Conservation (phyloP, 2,113 vertebrate genomes). For the Pithys albifrons region DNA sequence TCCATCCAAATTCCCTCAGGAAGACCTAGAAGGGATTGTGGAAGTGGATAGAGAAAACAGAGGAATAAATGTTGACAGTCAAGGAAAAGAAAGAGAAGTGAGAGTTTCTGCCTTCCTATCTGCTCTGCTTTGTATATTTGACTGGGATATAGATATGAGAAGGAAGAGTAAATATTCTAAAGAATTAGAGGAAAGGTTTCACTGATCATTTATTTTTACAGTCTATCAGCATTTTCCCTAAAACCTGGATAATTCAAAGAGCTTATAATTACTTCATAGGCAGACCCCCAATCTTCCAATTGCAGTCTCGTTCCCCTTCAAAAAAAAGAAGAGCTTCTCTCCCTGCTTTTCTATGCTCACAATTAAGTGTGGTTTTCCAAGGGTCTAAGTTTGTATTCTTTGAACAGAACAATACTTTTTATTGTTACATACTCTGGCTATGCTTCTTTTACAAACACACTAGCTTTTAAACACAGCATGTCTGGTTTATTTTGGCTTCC, state of each 20-base stretch:
- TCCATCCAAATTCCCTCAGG: background rate
- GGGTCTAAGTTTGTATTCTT: background rate
- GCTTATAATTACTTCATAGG: background rate
- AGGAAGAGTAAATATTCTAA: background rate
- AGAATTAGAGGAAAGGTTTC: background rate
- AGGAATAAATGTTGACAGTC: background rate
- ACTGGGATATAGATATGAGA: background rate
- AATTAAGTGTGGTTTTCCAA: background rate
- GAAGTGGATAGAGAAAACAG: background rate
- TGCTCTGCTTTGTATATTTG: background rate
- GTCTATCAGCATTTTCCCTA: background rate
- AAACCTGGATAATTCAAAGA: background rate
- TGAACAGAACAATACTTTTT: background rate
- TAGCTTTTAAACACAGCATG: background rate
- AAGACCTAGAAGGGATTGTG: background rate
- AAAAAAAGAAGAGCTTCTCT: background rate
- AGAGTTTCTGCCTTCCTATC: background rate
- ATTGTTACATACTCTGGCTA: background rate
- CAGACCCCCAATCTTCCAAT: background rate
- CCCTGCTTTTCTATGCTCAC: background rate
- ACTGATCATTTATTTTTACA: background rate
- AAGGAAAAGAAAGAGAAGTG: background rate
- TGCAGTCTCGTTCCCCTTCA: background rate
- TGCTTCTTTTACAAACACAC: constrained; percentile 23
- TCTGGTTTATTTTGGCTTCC: constrained; percentile 50